Percentiles rank a stretch among this genome's conserved stretches.
Evolutionary conservation across 2,113 vertebrate species (phyloP).

Genomic region (Calyptommatus sinebrachiatus): DNA sequence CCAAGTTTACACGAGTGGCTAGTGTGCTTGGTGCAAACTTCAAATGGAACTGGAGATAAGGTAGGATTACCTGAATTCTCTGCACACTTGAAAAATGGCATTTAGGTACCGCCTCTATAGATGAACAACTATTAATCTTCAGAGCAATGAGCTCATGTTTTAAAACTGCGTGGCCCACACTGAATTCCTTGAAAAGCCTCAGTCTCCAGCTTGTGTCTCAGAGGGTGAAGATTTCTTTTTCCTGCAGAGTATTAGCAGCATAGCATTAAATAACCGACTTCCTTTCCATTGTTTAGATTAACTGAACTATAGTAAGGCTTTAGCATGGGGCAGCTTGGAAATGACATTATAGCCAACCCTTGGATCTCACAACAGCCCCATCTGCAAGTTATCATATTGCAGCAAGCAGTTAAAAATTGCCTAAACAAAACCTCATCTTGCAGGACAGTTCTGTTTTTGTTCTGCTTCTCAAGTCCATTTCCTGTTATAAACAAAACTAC

Average conservation of each 20-base stretch:
- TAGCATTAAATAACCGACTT: slow-evolving; percentile 48
- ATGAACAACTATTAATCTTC: slow-evolving; percentile 25
- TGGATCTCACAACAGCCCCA: slow-evolving; percentile 54
- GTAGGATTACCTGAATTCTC: too few species aligned
- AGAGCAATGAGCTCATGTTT: slow-evolving; percentile 2
- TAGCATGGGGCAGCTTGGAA: slow-evolving; percentile 42
- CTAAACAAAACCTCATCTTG: slow-evolving; percentile 58
- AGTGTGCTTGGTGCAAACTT: too few species aligned
- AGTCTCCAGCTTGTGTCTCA: slow-evolving; percentile 29
- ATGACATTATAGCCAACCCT: slow-evolving; percentile 41
- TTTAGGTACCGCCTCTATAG: too few species aligned
- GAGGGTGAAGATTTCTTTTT: slow-evolving; percentile 16
- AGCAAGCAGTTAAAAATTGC: slow-evolving; percentile 51
- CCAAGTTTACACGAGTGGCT: too few species aligned
- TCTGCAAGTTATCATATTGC: slow-evolving; percentile 70
- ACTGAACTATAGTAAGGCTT: slow-evolving; percentile 23
- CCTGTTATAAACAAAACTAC: slow-evolving; percentile 60
- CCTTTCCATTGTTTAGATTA: slow-evolving; percentile 62
- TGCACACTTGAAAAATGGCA: too few species aligned
- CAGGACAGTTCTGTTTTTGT: slow-evolving; percentile 64
- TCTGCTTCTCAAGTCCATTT: slow-evolving; percentile 56
- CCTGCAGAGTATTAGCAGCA: slow-evolving; percentile 46
- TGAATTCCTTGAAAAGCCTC: slow-evolving; percentile 30
- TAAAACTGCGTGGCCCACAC: background rate
- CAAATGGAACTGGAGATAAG: too few species aligned